Evolutionary conservation across 2,888 invertebrate genomes (phyloP).

Genomic region (Eupithecia subfuscata): DNA sequence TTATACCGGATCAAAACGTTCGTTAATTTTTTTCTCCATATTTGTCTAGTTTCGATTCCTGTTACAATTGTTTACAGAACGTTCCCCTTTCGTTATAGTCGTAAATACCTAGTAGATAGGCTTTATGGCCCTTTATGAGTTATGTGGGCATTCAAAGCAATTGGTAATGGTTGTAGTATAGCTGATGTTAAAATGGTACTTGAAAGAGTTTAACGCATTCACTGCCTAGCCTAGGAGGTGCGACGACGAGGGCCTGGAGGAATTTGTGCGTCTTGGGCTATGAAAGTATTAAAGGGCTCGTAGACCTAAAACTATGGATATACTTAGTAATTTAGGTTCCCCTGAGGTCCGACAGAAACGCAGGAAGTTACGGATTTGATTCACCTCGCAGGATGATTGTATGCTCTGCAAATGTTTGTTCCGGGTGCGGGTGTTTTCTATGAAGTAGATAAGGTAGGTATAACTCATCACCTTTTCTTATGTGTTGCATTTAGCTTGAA

Average conservation of each 20-base stretch:
- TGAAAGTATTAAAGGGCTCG: background rate
- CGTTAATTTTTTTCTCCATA: conserved; percentile 19
- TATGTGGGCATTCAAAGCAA: conserved; percentile 27
- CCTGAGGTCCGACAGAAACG: background rate
- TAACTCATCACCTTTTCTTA: background rate
- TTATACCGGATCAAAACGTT: conserved; percentile 22
- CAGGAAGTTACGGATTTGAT: background rate
- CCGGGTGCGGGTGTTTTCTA: background rate
- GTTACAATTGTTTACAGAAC: conserved; percentile 27
- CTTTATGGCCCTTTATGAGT: conserved; percentile 29
- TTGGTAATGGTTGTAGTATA: background rate
- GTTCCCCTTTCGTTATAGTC: conserved; percentile 20
- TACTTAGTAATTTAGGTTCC: background rate
- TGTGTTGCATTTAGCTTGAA: background rate
- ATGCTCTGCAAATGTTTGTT: background rate
- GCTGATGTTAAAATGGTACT: background rate
- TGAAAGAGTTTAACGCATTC: background rate
- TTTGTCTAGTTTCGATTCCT: conserved; percentile 3
- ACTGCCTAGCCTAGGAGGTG: no score
- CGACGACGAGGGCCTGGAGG: no score
- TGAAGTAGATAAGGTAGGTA: background rate
- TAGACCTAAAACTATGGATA: background rate
- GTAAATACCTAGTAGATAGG: conserved; percentile 28
- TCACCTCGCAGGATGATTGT: background rate
- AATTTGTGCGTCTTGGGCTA: no score